These are phyloP conservation scores for Lethenteron camtschaticum DNA, from an alignment of 2,113 vertebrate genomes.

Conservation along the genomic window DNA sequence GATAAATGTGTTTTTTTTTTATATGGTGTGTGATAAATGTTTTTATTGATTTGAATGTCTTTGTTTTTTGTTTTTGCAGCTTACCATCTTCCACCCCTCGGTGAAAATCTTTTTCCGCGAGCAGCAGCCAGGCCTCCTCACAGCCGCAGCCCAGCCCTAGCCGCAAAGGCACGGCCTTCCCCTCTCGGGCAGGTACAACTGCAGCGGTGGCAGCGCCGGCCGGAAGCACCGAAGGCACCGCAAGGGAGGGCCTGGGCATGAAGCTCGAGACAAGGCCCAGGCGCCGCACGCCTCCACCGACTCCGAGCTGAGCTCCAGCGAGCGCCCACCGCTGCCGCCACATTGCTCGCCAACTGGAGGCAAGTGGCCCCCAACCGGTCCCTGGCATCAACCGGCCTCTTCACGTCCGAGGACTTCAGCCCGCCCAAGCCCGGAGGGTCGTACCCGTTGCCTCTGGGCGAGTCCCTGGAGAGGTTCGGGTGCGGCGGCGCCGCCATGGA, in stretches of 20 bases:
- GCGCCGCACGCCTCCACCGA: not conserved
- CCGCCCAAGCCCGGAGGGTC: not conserved
- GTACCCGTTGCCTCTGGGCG: no score
- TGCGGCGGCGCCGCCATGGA: no score
- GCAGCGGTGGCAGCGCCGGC: not conserved
- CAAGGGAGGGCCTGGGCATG: constrained; percentile 2
- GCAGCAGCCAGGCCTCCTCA: not conserved
- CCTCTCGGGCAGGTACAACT: not conserved
- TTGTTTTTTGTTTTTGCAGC: constrained; percentile 1
- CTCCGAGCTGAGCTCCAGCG: not conserved
- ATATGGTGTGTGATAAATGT: not conserved
- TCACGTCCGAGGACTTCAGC: constrained; percentile 3
- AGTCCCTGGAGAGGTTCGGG: no score
- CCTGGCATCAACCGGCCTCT: not conserved
- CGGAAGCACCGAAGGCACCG: constrained; percentile 2
- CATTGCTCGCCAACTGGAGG: not conserved
- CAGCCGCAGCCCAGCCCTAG: not conserved
- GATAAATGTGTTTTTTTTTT: not conserved
- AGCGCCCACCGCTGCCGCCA: not conserved
- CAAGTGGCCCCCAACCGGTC: not conserved
- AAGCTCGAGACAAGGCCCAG: no score
- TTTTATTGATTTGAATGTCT: not conserved
- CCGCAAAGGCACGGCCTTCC: not conserved
- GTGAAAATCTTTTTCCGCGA: not conserved
- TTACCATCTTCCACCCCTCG: not conserved